Conservation (phyloP, 92 coral and sea anemone species). For the Scolanthus callimorphus region DNA sequence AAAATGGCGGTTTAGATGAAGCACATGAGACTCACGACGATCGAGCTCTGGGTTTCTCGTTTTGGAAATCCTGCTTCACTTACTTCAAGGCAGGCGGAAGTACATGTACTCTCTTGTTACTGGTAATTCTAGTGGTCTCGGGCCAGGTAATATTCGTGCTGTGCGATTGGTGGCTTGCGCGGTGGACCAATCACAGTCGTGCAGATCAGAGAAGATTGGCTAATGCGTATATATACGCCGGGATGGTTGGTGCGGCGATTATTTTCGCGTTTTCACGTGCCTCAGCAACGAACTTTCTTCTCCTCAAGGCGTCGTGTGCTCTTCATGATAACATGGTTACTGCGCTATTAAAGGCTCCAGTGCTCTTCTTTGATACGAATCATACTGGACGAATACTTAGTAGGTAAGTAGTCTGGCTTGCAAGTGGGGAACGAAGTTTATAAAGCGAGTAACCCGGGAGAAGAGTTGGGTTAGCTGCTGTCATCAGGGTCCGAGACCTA, state of each 20-base stretch:
- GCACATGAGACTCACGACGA: conserved; percentile 24
- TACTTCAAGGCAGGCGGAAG: conserved; percentile 25
- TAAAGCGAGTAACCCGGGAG: too few relatives aligned
- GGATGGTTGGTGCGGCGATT: conserved; percentile 2
- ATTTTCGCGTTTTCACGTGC: conserved; percentile 10
- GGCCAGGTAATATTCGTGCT: conserved; percentile 17
- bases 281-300: not conserved
- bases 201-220: not conserved
- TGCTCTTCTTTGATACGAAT: conserved; percentile 33
- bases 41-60: conserved; percentile 18
- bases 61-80: conserved; percentile 33
- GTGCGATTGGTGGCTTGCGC: conserved; percentile 34
- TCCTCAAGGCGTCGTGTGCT: conserved; percentile 11
- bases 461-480: too few relatives aligned
- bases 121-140: conserved; percentile 12
- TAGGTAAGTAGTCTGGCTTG: conserved; percentile 27
- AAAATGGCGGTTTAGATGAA: not conserved
- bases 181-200: conserved; percentile 14
- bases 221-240: conserved; percentile 5
- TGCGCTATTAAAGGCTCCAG: conserved; percentile 37
- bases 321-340: conserved; percentile 20
- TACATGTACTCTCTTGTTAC: not conserved
- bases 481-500: too few relatives aligned
- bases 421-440: too few relatives aligned
- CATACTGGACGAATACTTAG: conserved; percentile 8